Evolutionary conservation across 2,888 invertebrate species (phyloP).

Genomic region (Agrotis ipsilon): DNA sequence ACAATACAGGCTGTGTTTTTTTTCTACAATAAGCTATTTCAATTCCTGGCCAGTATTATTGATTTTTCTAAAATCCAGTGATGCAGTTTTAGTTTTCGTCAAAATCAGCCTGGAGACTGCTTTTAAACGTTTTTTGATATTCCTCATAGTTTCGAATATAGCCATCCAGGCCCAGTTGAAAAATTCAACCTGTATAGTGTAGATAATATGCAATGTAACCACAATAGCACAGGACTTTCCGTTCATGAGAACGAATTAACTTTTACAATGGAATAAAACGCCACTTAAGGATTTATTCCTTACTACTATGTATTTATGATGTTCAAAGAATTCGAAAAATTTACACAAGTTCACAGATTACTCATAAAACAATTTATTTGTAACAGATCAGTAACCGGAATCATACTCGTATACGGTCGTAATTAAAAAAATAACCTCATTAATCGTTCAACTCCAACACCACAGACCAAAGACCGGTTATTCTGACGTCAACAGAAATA

Average conservation of each 20-base stretch:
- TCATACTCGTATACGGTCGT: neutral
- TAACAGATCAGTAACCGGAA: neutral
- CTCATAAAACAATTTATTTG: neutral
- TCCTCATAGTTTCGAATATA: too few relatives aligned
- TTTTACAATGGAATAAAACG: neutral
- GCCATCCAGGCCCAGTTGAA: too few relatives aligned
- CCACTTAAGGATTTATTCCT: too few relatives aligned
- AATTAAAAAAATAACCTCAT: neutral
- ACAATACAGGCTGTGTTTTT: too few relatives aligned
- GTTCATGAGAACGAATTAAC: neutral
- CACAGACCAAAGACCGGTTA: constrained; percentile 19
- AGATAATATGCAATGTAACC: neutral
- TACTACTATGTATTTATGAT: too few relatives aligned
- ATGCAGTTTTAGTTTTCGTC: too few relatives aligned
- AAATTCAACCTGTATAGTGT: too few relatives aligned
- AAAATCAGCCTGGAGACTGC: too few relatives aligned
- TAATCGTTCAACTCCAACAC: neutral
- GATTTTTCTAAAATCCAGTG: too few relatives aligned
- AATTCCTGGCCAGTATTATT: too few relatives aligned
- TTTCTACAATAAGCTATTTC: too few relatives aligned
- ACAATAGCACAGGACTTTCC: neutral
- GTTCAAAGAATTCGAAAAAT: constrained; percentile 1
- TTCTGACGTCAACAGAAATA: constrained; percentile 50
- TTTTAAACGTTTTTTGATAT: too few relatives aligned
- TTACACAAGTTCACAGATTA: constrained; percentile 1